phyloP scores from a whole-genome alignment of 2,888 invertebrate genomes.

The Oasisia sp. region DNA sequence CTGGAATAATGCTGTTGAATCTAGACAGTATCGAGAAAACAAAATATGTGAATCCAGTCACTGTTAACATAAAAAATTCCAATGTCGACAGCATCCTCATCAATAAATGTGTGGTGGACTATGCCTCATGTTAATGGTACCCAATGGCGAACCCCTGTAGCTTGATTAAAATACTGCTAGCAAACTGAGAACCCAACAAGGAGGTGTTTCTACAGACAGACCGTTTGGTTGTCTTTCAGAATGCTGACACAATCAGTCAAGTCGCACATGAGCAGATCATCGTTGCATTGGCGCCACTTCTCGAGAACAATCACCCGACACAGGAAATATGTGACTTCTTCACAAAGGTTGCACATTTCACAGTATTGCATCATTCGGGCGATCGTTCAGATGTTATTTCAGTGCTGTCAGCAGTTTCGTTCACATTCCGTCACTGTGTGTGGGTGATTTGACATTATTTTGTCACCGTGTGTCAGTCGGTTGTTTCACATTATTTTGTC shows the following conservation, averaged over 20 bases:
- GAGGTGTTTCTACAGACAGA: background rate
- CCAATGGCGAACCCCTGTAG: too few species aligned
- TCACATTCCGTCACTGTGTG: background rate
- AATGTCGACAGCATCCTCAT: background rate
- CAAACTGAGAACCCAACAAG: background rate
- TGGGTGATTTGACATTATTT: background rate
- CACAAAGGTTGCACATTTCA: conserved; percentile 59
- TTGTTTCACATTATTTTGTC: background rate
- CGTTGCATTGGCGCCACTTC: conserved; percentile 72
- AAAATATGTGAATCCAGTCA: background rate
- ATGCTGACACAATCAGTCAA: conserved; percentile 61
- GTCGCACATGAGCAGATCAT: conserved; percentile 67
- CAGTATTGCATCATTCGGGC: background rate
- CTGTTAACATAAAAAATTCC: background rate
- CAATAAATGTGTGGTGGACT: too few species aligned
- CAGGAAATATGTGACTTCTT: conserved; percentile 74
- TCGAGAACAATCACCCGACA: conserved; percentile 75
- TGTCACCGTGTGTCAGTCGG: background rate
- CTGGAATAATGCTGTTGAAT: too few species aligned
- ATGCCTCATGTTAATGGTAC: background rate
- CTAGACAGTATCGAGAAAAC: background rate
- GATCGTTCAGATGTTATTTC: background rate
- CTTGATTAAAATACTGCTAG: too few species aligned
- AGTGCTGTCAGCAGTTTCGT: background rate
- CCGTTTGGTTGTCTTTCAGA: conserved; percentile 49